Evolutionary conservation across 2,888 invertebrate species (phyloP).

Genomic region (Syritta pipiens): DNA sequence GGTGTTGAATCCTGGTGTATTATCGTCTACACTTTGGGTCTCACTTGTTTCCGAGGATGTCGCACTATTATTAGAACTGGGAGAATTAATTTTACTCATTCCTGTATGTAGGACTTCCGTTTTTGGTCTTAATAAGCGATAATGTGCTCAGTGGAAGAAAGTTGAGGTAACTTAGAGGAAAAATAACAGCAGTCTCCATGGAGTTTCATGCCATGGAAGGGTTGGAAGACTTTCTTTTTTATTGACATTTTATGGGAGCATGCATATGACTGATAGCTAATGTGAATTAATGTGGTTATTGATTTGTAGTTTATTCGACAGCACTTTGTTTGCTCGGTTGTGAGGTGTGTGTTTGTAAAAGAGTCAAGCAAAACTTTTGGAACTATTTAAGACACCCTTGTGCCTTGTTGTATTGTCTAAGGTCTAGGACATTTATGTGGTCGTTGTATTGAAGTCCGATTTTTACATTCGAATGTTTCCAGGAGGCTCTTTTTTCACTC

Average conservation of each 20-base stretch:
- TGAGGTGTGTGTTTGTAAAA: too few species aligned
- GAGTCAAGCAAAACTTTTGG: too few species aligned
- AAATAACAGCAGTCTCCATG: conserved; percentile 49
- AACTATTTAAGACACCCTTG: too few species aligned
- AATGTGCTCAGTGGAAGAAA: not conserved
- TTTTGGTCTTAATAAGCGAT: not conserved
- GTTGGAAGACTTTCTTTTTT: not conserved
- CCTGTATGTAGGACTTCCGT: not conserved
- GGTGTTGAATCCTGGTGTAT: conserved; percentile 54
- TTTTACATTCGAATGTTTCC: too few species aligned
- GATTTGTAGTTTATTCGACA: conserved; percentile 11
- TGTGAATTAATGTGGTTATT: conserved; percentile 25
- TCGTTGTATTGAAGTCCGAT: too few species aligned
- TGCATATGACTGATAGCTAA: not conserved
- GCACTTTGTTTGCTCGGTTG: too few species aligned
- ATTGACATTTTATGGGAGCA: not conserved
- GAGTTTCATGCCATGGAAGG: conserved; percentile 12
- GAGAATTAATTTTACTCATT: conserved; percentile 66
- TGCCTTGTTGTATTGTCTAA: too few species aligned
- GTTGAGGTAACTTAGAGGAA: not conserved
- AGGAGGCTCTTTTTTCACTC: too few species aligned
- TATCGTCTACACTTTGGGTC: conserved; percentile 76
- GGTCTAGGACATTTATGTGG: too few species aligned
- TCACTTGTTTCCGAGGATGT: conserved; percentile 78
- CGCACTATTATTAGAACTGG: conserved; percentile 74